phyloP scores from a whole-genome alignment of 2,113 vertebrate species.

The Melierax canorus region DNA sequence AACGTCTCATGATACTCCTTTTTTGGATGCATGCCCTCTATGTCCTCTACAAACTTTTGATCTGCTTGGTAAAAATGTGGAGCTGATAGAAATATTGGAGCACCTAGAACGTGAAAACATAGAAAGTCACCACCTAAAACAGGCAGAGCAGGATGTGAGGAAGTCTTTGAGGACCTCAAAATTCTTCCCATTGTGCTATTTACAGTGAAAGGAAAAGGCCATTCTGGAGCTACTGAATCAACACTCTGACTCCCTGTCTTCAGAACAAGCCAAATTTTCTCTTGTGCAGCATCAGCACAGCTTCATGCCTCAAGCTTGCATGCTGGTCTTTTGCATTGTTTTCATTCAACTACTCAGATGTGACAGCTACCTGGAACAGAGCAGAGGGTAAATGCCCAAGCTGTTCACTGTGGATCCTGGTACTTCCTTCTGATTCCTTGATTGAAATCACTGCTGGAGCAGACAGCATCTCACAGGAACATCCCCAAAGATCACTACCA shows the following conservation, averaged over 20 bases:
- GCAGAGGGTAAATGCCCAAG: not conserved
- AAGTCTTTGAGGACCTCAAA: not conserved
- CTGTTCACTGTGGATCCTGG: not conserved
- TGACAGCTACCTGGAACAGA: not conserved
- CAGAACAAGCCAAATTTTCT: not conserved
- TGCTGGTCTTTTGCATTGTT: not conserved
- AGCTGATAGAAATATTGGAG: constrained; percentile 90
- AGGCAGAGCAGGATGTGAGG: not conserved
- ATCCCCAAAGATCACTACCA: not conserved
- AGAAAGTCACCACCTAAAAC: not conserved
- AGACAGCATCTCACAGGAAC: not conserved
- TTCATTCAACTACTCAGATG: not conserved
- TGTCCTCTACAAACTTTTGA: constrained; percentile 74
- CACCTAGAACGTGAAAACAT: constrained; percentile 73
- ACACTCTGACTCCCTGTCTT: too few species aligned
- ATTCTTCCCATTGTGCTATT: not conserved
- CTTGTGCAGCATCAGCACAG: not conserved
- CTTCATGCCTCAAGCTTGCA: not conserved
- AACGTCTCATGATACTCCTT: constrained; percentile 86
- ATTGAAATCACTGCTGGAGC: not conserved
- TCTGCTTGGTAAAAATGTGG: constrained; percentile 96
- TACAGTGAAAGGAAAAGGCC: not conserved
- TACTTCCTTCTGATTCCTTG: not conserved
- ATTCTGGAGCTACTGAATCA: not conserved
- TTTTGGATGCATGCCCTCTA: constrained; percentile 84